A percentile compares a stretch with the other conserved stretches of the same genome.
These are phyloP conservation scores for Brachionus koreanus DNA, from an alignment of 1,140 invertebrate species.

Conservation along the genomic window DNA sequence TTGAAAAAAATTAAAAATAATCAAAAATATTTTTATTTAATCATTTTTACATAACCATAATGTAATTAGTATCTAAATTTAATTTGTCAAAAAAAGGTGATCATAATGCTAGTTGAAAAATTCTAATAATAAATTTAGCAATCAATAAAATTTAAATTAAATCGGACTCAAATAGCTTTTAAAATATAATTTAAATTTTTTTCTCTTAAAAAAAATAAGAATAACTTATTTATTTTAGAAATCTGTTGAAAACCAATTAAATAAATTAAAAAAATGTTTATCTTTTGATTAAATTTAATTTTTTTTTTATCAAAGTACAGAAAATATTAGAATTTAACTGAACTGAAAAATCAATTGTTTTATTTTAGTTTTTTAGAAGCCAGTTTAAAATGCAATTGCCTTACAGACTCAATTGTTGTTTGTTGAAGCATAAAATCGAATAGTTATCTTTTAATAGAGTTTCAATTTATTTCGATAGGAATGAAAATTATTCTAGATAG, in stretches of 20 bases:
- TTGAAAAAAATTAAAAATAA: neutral
- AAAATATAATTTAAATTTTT: too few relatives aligned
- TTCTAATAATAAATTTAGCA: too few relatives aligned
- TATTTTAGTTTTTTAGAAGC: neutral
- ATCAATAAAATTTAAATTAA: too few relatives aligned
- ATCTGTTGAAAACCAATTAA: neutral
- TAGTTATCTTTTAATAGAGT: neutral
- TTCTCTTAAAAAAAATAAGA: too few relatives aligned
- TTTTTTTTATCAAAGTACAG: neutral
- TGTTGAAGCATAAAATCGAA: neutral
- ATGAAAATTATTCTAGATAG: neutral
- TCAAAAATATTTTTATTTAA: neutral
- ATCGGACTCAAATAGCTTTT: too few relatives aligned
- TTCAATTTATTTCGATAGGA: neutral
- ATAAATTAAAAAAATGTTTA: neutral
- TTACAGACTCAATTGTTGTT: neutral
- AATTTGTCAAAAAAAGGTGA: neutral
- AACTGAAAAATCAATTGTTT: slow-evolving; percentile 4
- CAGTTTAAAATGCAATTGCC: neutral
- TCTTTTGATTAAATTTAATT: neutral
- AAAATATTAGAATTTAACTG: neutral
- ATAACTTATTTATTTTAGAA: too few relatives aligned
- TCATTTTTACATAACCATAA: neutral
- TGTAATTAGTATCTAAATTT: neutral
- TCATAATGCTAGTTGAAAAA: too few relatives aligned